These are phyloP conservation scores for Platysteira castanea DNA, from an alignment of 2,113 vertebrate genomes.

Conservation along the genomic window DNA sequence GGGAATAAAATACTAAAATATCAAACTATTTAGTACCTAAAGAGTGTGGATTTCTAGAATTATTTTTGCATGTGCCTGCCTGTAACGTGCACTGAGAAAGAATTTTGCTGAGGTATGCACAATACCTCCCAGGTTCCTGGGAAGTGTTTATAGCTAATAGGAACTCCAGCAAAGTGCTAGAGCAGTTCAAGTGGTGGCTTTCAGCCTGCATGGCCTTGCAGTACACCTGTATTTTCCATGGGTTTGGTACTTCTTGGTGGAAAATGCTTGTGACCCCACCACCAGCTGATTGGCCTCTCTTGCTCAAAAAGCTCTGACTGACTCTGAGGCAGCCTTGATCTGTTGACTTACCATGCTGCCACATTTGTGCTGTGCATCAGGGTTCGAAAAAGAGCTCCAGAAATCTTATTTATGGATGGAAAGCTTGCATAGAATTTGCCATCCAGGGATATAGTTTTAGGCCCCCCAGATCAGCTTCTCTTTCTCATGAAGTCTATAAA, in stretches of 20 bases:
- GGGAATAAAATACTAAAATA: not conserved
- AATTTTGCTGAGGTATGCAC: slow-evolving; percentile 21
- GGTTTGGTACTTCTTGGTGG: not conserved
- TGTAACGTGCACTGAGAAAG: not conserved
- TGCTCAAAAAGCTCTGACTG: not conserved
- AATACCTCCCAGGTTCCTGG: not conserved
- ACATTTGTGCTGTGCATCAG: not conserved
- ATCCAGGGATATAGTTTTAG: not conserved
- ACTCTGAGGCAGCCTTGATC: not conserved
- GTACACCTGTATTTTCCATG: not conserved
- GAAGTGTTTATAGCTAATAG: not conserved
- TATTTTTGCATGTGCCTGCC: slow-evolving; percentile 8
- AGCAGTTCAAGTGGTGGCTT: not conserved
- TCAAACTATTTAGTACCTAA: not conserved
- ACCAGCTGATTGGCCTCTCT: not conserved
- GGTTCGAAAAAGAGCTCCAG: not conserved
- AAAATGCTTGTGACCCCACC: not conserved
- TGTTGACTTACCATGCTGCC: not conserved
- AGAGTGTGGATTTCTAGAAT: not conserved
- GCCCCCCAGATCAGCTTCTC: not conserved
- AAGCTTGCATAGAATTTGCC: not conserved
- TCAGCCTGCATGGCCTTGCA: not conserved
- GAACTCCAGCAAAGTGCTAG: not conserved
- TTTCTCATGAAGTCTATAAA: slow-evolving; percentile 15
- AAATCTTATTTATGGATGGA: not conserved